Percentiles rank a stretch among this genome's conserved stretches.
Conservation (phyloP, 2,888 invertebrate genomes). For the Sinodicranocentrus sp. region DNA sequence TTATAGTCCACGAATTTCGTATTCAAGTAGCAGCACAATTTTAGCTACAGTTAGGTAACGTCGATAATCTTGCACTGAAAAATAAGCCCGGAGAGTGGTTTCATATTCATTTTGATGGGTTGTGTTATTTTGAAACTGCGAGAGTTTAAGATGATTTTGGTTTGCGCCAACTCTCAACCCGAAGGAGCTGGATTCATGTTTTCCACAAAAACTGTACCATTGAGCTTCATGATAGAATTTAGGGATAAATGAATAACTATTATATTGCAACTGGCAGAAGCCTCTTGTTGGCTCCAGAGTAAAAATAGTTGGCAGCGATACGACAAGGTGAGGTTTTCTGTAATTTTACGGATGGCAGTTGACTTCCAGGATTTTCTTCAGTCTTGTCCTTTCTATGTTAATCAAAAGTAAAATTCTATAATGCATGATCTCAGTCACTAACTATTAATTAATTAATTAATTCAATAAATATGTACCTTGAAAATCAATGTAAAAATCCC, state of each 20-base stretch:
- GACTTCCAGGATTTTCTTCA: not conserved
- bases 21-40: too few relatives aligned
- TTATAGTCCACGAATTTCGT: too few relatives aligned
- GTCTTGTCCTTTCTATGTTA: constrained; percentile 10
- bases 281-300: not conserved
- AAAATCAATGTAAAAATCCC: constrained; percentile 7
- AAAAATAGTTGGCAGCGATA: too few relatives aligned
- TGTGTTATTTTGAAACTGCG: not conserved
- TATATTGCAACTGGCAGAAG: not conserved
- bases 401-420: too few relatives aligned
- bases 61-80: constrained; percentile 54
- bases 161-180: not conserved
- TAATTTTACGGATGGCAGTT: not conserved
- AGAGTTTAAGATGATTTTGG: not conserved
- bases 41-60: constrained; percentile 54
- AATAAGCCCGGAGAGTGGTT: constrained; percentile 13
- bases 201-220: not conserved
- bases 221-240: not conserved
- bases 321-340: not conserved
- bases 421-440: too few relatives aligned
- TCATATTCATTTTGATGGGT: constrained; percentile 39
- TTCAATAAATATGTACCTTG: too few relatives aligned
- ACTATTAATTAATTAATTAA: too few relatives aligned
- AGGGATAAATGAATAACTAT: not conserved
- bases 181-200: not conserved